phyloP scores from a whole-genome alignment of 2,113 vertebrate genomes.

The Holacanthus passer region DNA sequence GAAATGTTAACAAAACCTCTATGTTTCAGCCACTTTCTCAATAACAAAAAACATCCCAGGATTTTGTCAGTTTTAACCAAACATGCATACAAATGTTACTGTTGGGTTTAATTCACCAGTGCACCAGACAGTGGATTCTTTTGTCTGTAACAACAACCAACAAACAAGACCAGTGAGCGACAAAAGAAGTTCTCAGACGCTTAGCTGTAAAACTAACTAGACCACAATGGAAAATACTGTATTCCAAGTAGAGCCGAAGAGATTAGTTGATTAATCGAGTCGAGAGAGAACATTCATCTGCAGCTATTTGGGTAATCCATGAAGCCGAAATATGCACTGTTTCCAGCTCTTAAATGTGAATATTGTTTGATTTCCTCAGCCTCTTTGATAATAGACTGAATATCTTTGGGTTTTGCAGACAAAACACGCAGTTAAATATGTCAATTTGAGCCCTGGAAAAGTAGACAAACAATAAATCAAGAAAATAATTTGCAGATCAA shows the following conservation, averaged over 20 bases:
- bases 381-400: neutral
- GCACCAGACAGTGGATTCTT: neutral
- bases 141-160: too few species aligned
- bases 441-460: neutral
- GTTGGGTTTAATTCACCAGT: neutral
- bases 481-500: too few species aligned
- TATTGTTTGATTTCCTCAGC: too few species aligned
- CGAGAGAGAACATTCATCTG: neutral
- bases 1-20: neutral
- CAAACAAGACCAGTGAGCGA: neutral
- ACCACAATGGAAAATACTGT: neutral
- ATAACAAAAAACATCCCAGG: neutral
- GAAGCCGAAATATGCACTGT: neutral
- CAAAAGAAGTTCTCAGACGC: neutral
- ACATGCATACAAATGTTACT: neutral
- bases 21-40: neutral
- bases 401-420: neutral
- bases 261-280: neutral
- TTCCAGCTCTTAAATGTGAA: neutral
- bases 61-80: neutral
- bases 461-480: neutral
- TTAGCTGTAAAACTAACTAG: constrained; percentile 5
- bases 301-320: neutral
- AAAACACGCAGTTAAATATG: neutral
- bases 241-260: neutral